Percentiles rank a stretch among this genome's conserved stretches.
Evolutionary conservation across 1,140 invertebrate species (phyloP).

Genomic region (Alviniconcha marisindica): DNA sequence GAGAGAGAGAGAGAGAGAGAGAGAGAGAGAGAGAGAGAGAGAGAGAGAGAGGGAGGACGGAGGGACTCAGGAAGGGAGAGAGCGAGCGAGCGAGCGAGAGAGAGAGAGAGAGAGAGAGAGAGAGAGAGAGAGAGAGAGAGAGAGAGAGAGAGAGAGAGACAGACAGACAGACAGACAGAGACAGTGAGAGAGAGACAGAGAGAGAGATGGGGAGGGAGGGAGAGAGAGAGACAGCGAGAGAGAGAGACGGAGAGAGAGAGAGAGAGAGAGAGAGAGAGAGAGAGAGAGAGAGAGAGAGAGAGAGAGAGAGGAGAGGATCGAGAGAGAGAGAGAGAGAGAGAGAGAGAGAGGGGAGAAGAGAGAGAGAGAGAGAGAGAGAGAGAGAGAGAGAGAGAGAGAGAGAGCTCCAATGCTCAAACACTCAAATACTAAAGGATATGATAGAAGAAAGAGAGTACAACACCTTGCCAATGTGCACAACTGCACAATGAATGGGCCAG

Average conservation of each 20-base stretch:
- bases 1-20: too few relatives aligned
- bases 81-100: too few relatives aligned
- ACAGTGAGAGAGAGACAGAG: neutral
- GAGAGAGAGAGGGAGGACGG: too few relatives aligned
- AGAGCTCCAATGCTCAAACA: too few relatives aligned
- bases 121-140: neutral
- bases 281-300: neutral
- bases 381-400: constrained; percentile 13
- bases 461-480: too few relatives aligned
- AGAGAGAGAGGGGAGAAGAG: neutral
- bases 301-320: neutral
- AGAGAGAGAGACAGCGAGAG: constrained; percentile 1
- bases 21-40: too few relatives aligned
- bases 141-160: too few relatives aligned
- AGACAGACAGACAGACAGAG: too few relatives aligned
- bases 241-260: constrained; percentile 8
- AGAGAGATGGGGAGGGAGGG: neutral
- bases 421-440: too few relatives aligned
- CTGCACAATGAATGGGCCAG: too few relatives aligned
- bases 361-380: constrained; percentile 14
- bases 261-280: constrained; percentile 17
- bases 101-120: neutral
- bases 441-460: too few relatives aligned
- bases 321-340: constrained; percentile 7
- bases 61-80: too few relatives aligned